A percentile compares a stretch with the other conserved stretches of the same genome.
phyloP scores from a whole-genome alignment of 2,797 vertebrate species.

The Eupleurogrammus muticus region DNA sequence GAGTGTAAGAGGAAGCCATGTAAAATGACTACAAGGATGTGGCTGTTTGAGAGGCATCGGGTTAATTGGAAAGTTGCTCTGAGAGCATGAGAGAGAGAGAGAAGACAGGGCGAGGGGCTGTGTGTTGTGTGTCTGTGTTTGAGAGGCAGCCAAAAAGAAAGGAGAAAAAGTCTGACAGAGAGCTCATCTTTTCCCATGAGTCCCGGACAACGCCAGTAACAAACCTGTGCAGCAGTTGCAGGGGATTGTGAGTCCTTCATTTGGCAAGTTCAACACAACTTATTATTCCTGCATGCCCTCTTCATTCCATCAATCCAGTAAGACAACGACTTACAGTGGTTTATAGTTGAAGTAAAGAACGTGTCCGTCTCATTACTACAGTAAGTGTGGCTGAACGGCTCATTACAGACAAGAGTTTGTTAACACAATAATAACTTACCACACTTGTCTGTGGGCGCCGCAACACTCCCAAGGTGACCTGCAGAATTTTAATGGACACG shows the following conservation, averaged over 20 bases:
- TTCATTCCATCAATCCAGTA: conserved; percentile 30
- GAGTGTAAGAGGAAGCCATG: conserved; percentile 24
- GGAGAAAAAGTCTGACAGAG: conserved; percentile 46
- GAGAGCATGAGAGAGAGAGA: conserved; percentile 31
- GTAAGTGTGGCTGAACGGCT: conserved; percentile 41
- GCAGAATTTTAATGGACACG: conserved; percentile 42
- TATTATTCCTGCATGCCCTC: conserved; percentile 10
- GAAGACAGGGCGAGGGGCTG: conserved; percentile 31
- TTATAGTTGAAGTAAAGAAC: conserved; percentile 39
- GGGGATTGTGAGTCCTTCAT: conserved; percentile 29
- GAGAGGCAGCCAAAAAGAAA: conserved; percentile 38
- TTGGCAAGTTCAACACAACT: conserved; percentile 22
- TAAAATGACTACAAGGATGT: conserved; percentile 58
- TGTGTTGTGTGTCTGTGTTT: conserved; percentile 17
- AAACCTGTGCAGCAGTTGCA: conserved; percentile 32
- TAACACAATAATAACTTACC: conserved; percentile 37
- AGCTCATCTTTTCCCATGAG: conserved; percentile 59
- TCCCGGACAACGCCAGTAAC: conserved; percentile 20
- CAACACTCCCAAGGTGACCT: conserved; percentile 48
- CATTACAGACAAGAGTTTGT: conserved; percentile 51
- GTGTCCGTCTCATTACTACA: conserved; percentile 51
- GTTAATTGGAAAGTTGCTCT: conserved; percentile 71
- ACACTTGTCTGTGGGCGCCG: conserved; percentile 11
- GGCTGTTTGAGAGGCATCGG: conserved; percentile 36
- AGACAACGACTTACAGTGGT: conserved; percentile 33